Conservation (phyloP, 2,797 vertebrate genomes). For the Phalanger gymnotis region DNA sequence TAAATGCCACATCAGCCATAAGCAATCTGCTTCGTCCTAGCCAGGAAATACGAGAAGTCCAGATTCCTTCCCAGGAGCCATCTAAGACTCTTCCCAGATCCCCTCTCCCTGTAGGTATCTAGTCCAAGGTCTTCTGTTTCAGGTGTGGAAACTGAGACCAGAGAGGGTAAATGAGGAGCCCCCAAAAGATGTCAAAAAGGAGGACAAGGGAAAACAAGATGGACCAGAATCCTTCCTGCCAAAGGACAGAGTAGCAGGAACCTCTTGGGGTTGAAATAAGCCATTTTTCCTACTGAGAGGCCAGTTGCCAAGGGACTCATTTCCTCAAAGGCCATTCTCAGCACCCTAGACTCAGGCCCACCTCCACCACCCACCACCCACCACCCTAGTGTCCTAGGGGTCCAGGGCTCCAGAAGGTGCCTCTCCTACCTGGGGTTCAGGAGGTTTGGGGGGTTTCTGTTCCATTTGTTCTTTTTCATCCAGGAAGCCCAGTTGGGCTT, state of each 20-base stretch:
- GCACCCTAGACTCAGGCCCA: neutral
- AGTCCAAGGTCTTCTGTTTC: neutral
- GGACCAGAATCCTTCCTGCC: neutral
- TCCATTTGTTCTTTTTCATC: slow-evolving; percentile 92
- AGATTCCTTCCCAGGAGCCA: neutral
- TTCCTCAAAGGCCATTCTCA: neutral
- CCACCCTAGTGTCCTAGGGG: no score
- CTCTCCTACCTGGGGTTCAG: slow-evolving; percentile 89
- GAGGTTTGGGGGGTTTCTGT: slow-evolving; percentile 86
- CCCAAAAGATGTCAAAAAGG: neutral
- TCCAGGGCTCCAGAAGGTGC: neutral
- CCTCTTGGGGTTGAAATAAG: neutral
- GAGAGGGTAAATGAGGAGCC: neutral
- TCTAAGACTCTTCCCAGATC: neutral
- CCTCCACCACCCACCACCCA: neutral
- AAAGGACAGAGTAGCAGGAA: neutral
- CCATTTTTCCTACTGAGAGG: neutral
- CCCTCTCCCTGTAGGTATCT: neutral
- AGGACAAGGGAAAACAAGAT: neutral
- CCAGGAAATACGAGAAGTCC: neutral
- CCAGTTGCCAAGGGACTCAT: neutral
- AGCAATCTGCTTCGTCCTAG: neutral
- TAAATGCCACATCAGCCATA: neutral
- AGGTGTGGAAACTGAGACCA: neutral
- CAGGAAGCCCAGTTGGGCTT: slow-evolving; percentile 82